Conservation (phyloP, 2,113 vertebrate genomes). For the Salminus brasiliensis region DNA sequence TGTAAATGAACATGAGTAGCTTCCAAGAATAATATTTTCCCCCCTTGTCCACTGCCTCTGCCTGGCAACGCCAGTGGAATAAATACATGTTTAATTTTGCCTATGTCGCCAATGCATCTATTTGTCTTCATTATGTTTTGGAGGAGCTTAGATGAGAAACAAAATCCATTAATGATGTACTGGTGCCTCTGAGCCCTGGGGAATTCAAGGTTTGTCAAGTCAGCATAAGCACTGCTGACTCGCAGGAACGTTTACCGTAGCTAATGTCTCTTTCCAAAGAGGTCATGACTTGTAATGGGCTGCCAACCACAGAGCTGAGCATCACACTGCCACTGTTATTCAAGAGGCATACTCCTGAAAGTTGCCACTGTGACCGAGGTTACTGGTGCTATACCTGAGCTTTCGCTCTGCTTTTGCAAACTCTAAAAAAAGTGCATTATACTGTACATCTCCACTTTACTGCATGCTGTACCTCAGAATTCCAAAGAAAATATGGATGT, state of each 20-base stretch:
- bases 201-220: constrained; percentile 27
- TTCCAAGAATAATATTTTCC: constrained; percentile 21
- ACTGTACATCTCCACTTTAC: background rate
- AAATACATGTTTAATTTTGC: constrained; percentile 32
- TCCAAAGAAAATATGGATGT: background rate
- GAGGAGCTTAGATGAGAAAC: constrained; percentile 18
- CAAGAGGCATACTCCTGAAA: constrained; percentile 27
- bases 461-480: background rate
- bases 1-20: constrained; percentile 22
- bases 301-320: constrained; percentile 46
- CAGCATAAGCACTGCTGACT: constrained; percentile 50
- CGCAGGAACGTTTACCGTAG: constrained; percentile 42
- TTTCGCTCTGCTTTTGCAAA: constrained; percentile 16
- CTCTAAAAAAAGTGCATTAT: background rate
- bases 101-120: constrained; percentile 14
- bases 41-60: background rate
- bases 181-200: constrained; percentile 22
- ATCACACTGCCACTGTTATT: constrained; percentile 34
- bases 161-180: constrained; percentile 39
- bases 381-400: constrained; percentile 11
- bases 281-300: constrained; percentile 50
- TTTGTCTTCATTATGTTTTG: constrained; percentile 37
- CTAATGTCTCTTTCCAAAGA: constrained; percentile 46
- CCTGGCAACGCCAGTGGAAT: constrained; percentile 12
- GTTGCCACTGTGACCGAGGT: constrained; percentile 13